phyloP scores from a whole-genome alignment of 1,140 invertebrate species.

The Neodiprion lecontei region DNA sequence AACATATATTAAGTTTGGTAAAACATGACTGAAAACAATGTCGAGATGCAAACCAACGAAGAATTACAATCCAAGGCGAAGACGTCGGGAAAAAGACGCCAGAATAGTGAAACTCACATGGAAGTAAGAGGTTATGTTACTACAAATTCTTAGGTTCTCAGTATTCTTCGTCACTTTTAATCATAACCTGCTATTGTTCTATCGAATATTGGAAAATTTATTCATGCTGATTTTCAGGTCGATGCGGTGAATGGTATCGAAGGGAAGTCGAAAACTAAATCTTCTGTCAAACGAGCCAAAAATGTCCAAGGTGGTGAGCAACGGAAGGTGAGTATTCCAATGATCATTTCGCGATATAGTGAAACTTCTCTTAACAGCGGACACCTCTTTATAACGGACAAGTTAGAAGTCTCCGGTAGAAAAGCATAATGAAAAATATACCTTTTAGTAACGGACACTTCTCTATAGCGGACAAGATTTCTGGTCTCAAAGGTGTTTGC shows the following conservation, averaged over 20 bases:
- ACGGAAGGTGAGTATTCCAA: slow-evolving; percentile 58
- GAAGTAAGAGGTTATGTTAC: slow-evolving; percentile 41
- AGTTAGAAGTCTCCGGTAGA: too few relatives aligned
- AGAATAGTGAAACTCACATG: slow-evolving; percentile 36
- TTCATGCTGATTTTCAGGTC: slow-evolving; percentile 51
- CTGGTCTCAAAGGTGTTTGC: not conserved
- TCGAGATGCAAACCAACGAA: not conserved
- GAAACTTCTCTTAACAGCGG: too few relatives aligned
- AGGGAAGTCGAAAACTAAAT: slow-evolving; percentile 61
- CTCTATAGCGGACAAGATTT: not conserved
- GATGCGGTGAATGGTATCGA: slow-evolving; percentile 71
- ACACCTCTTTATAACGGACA: too few relatives aligned
- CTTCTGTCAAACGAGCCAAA: slow-evolving; percentile 63
- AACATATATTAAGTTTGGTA: not conserved
- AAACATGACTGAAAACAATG: not conserved
- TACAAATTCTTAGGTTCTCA: slow-evolving; percentile 3
- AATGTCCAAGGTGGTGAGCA: slow-evolving; percentile 60
- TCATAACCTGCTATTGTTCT: slow-evolving; percentile 14
- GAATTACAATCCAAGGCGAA: not conserved
- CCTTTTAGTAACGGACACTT: too few relatives aligned
- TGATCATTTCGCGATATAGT: not conserved
- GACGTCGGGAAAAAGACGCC: slow-evolving; percentile 34
- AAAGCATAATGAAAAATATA: too few relatives aligned
- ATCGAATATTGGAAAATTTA: slow-evolving; percentile 9
- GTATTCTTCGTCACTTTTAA: not conserved